phyloP scores from a whole-genome alignment of 2,113 vertebrate species.

The Conger conger region DNA sequence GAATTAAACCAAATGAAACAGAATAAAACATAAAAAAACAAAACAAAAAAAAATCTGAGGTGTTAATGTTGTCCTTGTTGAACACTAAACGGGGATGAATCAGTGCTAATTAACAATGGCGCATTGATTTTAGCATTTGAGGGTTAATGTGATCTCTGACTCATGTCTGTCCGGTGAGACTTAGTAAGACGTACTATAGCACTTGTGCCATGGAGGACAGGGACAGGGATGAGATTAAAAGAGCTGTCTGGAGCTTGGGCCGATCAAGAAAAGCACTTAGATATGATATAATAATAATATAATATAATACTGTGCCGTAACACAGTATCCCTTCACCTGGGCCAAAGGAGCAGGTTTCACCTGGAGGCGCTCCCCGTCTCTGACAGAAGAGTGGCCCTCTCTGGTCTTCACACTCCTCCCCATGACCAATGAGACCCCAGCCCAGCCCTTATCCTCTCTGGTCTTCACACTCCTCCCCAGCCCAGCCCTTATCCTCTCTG shows the following conservation, averaged over 20 bases:
- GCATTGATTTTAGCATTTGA: constrained; percentile 78
- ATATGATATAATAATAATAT: constrained; percentile 27
- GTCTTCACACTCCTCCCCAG: not conserved
- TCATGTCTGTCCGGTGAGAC: constrained; percentile 38
- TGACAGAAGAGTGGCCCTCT: constrained; percentile 25
- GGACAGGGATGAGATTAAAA: not conserved
- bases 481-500: too few relatives aligned
- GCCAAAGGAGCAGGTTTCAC: constrained; percentile 9
- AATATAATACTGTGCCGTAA: constrained; percentile 26
- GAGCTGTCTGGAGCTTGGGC: constrained; percentile 14
- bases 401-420: not conserved
- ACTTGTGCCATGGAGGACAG: not conserved
- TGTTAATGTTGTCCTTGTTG: constrained; percentile 15
- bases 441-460: constrained; percentile 35
- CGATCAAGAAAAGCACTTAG: too few relatives aligned
- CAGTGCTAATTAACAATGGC: constrained; percentile 77
- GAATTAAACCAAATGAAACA: too few relatives aligned
- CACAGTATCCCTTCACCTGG: constrained; percentile 27
- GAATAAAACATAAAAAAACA: constrained; percentile 14
- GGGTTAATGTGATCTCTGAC: constrained; percentile 74
- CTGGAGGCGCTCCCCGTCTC: constrained; percentile 13
- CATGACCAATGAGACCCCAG: too few relatives aligned
- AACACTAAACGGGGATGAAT: constrained; percentile 75
- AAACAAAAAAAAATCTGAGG: constrained; percentile 34
- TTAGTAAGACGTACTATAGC: constrained; percentile 27